These are phyloP conservation scores for Ceraclea dissimilis DNA, from an alignment of 2,888 invertebrate species.

Conservation along the genomic window DNA sequence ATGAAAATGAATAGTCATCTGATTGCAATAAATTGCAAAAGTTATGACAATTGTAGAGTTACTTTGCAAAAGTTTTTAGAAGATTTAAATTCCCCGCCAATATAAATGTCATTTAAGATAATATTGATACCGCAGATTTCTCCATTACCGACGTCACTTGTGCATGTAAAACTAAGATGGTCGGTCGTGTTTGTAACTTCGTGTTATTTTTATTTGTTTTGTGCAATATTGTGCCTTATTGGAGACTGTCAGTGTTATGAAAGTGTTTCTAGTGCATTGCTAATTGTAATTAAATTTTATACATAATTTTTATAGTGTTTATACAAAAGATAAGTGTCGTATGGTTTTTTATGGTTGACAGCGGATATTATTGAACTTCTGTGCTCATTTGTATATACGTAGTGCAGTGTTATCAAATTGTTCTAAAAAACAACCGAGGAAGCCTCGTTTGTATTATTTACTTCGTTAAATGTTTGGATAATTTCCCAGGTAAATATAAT, in stretches of 20 bases:
- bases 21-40: no score
- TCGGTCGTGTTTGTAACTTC: conserved; percentile 13
- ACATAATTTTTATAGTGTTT: conserved; percentile 6
- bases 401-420: background rate
- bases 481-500: background rate
- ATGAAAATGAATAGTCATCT: no score
- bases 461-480: background rate
- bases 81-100: background rate
- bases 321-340: conserved; percentile 6
- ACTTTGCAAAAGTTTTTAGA: no score
- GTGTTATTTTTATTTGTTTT: conserved; percentile 12
- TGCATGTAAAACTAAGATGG: conserved; percentile 18
- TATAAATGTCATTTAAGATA: background rate
- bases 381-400: background rate
- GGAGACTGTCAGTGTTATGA: conserved; percentile 14
- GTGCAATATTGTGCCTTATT: conserved; percentile 15
- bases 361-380: conserved; percentile 1
- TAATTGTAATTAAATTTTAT: background rate
- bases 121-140: background rate
- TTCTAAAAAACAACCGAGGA: background rate
- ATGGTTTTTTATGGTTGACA: conserved; percentile 14
- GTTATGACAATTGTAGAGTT: no score
- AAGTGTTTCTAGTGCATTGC: background rate
- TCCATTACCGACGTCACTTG: conserved; percentile 5
- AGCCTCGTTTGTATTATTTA: background rate